Conservation (phyloP, 1,140 invertebrate genomes). For the Brachionus calyciflorus region DNA sequence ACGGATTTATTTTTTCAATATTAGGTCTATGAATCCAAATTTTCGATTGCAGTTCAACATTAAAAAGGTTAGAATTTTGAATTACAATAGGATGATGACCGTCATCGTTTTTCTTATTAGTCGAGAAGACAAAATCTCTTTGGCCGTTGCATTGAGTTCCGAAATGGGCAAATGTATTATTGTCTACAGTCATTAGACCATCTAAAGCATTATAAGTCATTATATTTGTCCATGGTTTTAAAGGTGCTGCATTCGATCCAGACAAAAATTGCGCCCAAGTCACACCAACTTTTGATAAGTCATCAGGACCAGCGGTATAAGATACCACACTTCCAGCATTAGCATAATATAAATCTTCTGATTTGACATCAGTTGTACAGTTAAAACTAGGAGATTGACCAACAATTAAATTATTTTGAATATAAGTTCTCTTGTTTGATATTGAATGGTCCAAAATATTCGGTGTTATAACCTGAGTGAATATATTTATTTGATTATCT, state of each 20-base stretch:
- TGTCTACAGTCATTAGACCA: background rate
- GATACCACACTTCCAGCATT: background rate
- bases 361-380: background rate
- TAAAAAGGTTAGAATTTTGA: background rate
- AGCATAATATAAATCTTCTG: background rate
- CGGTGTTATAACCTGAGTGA: slow-evolving; percentile 4
- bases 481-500: slow-evolving; percentile 11
- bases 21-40: slow-evolving; percentile 38
- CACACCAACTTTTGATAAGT: slow-evolving; percentile 48
- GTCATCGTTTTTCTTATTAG: slow-evolving; percentile 35
- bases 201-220: slow-evolving; percentile 20
- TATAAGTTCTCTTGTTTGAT: background rate
- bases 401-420: slow-evolving; percentile 10
- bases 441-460: background rate
- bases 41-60: slow-evolving; percentile 13
- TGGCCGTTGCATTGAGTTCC: background rate
- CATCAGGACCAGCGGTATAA: background rate
- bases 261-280: slow-evolving; percentile 49
- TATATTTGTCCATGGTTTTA: slow-evolving; percentile 49
- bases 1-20: slow-evolving; percentile 9
- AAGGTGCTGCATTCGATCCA: slow-evolving; percentile 51
- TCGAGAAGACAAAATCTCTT: background rate
- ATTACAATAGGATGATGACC: slow-evolving; percentile 23
- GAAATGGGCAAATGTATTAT: slow-evolving; percentile 31
- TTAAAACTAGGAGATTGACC: slow-evolving; percentile 15